Base-by-base conservation (phyloP, 2,113 vertebrate species). In the Stigmatopora nigra region DNA sequence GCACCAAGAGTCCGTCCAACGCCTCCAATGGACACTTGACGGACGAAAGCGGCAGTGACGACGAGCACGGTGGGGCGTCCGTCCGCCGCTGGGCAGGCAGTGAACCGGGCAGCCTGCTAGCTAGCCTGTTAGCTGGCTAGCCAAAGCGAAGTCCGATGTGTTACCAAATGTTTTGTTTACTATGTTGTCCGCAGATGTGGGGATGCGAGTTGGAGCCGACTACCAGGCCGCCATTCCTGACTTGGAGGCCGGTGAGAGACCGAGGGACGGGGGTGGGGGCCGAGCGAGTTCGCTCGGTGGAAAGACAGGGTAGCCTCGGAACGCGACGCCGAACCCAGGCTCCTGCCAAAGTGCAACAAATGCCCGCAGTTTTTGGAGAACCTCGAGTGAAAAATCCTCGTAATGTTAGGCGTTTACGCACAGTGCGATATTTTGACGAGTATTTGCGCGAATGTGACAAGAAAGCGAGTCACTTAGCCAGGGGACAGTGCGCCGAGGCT, bases 151-250 rank as follows among this genome's bases (percentile, higher is more conserved):
- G 20, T n/a, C 0, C 1, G 15, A 11, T 17, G 8, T 0, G 17
- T 7, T 8, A 10, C 1, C 44, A 8, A 41, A 44, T 48, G 11
- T 2, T 13, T 4, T 0, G 60, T 20, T 60, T 9, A 2, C 56
- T 16, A 20, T 2, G 70, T 70, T 82, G 57, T 78, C 86, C 90
- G 52, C 91, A 98, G 95, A 98, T 94, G 93, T 98, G 68, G 95
- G 95, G 70, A 97, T 98, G 95, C 92, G 95, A 83, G 95, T 97
- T 77, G 95, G 95, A 81, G 90, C 92, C 0, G 95, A 98, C 78
- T 97, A 94, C 68, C 95, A 97, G 88, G 95, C 95, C 65, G 91
- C 83, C 79, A 95, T 98, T 70, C 95, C 95, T 1, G 95, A 98
- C 68, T 94, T 91, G 72, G 95, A 97, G 71, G 94, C 93, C 76